Percentiles rank a stretch among this genome's conserved stretches.
These are phyloP conservation scores for Hydrotaea diabolus DNA, from an alignment of 2,888 invertebrate species.

Conservation along the genomic window DNA sequence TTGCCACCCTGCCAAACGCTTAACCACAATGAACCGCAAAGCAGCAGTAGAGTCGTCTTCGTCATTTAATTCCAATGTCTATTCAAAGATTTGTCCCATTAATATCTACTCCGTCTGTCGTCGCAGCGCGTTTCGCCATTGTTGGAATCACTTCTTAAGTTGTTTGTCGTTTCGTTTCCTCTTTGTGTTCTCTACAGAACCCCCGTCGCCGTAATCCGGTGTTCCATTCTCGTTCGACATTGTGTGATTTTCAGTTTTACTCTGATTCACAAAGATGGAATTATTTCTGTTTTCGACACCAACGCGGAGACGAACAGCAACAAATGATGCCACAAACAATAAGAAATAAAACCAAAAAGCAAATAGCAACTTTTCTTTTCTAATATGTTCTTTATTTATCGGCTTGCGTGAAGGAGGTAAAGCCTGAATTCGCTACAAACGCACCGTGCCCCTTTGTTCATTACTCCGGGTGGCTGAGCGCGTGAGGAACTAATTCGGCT, in stretches of 20 bases:
- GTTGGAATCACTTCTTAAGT: background rate
- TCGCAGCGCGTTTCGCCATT: background rate
- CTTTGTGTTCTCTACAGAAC: background rate
- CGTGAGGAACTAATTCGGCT: too few species aligned
- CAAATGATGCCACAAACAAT: background rate
- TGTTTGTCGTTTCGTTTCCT: background rate
- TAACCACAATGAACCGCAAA: background rate
- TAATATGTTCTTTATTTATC: background rate
- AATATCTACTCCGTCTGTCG: background rate
- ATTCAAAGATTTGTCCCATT: background rate
- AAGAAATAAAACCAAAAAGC: background rate
- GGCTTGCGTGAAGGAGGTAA: background rate
- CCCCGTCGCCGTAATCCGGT: background rate
- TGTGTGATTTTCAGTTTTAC: background rate
- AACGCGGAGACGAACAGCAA: background rate
- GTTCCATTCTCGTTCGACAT: background rate
- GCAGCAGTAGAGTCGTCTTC: background rate
- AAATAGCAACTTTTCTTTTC: background rate
- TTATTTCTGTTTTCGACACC: conserved; percentile 7
- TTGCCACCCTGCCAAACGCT: background rate
- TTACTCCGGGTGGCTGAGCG: too few species aligned
- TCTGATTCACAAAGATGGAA: background rate
- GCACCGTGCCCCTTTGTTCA: background rate
- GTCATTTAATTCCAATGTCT: background rate
- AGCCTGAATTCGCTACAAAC: background rate